Evolutionary conservation across 2,797 vertebrate genomes (phyloP), one percentile per base, ranked within the genome.

Genomic region (Limnodromus scolopaceus): DNA sequence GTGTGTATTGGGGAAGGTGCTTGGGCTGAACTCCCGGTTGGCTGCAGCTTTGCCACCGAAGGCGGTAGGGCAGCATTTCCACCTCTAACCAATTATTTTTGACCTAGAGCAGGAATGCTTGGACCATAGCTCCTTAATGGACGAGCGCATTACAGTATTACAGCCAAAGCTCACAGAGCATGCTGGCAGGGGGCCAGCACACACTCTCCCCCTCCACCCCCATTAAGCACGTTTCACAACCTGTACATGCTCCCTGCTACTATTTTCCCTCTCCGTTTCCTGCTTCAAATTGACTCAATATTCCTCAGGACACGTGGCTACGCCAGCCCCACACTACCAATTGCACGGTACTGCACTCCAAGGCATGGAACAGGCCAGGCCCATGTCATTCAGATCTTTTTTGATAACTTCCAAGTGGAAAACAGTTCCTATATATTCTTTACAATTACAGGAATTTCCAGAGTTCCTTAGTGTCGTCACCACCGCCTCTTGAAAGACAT

Each of bases 381-480:
- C 24, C 51, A 7, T 17, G 17, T 63, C 43, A 87, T 87, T 94
- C 61, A 61, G 13, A 36, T 45, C 41, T 72, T 68, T 89, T 90
- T 61, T 63, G 3, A 57, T 48, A 83, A 74, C 60, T 51, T 94
- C 46, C 51, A 89, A 84, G 65, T 41, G 25, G 65, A 71, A 94
- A 78, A 0, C 27, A 38, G 36, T 60, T 91, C 54, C 72, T 93
- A 93, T 58, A 78, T 34, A 57, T 87, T 93, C 86, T 89, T 92
- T 96, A 75, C 36, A 89, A 93, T 96, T 84, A 63, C 72, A 94
- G 91, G 91, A 89, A 92, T 96, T 97, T 91, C 84, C 61, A 75
- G 71, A 79, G 69, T 94, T 92, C 92, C 78, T 39, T 34, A 51
- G 39, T 41, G 54, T 55, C 1, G 16, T 94, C 49, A 65, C 69